phyloP scores from a whole-genome alignment of 1,140 invertebrate genomes.

The Brachionus angularis region DNA sequence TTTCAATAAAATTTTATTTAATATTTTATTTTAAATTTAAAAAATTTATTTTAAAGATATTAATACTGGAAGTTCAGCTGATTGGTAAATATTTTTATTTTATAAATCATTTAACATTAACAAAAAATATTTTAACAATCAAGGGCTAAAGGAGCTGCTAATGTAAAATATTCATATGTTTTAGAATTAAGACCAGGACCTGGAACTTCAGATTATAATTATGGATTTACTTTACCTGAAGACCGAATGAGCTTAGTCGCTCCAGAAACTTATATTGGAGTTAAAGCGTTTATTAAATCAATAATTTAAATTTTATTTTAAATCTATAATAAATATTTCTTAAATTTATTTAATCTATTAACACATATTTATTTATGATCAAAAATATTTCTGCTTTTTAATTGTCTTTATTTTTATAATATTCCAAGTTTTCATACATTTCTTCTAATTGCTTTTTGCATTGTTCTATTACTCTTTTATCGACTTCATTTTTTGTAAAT shows the following conservation, averaged over 20 bases:
- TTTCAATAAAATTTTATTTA: too few species aligned
- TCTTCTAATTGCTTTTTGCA: too few species aligned
- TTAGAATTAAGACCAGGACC: slow-evolving; percentile 46
- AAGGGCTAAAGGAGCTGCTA: slow-evolving; percentile 45
- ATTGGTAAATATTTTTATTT: not conserved
- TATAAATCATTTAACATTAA: not conserved
- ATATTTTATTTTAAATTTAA: not conserved
- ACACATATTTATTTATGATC: too few species aligned
- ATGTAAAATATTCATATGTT: slow-evolving; percentile 46
- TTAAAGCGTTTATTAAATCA: not conserved
- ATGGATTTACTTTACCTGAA: slow-evolving; percentile 32
- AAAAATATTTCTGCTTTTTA: too few species aligned
- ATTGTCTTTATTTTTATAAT: too few species aligned
- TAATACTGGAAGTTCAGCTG: not conserved
- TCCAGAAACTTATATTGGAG: slow-evolving; percentile 38
- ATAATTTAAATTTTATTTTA: too few species aligned
- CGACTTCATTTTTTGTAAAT: not conserved
- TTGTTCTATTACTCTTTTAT: not conserved
- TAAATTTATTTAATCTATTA: too few species aligned
- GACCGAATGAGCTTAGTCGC: slow-evolving; percentile 11
- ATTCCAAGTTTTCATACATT: too few species aligned
- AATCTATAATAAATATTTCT: too few species aligned
- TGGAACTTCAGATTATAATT: slow-evolving; percentile 1
- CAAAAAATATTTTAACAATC: slow-evolving; percentile 2
- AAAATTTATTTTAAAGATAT: not conserved